Conservation (phyloP, 2,888 invertebrate genomes). For the Platycheirus albimanus region DNA sequence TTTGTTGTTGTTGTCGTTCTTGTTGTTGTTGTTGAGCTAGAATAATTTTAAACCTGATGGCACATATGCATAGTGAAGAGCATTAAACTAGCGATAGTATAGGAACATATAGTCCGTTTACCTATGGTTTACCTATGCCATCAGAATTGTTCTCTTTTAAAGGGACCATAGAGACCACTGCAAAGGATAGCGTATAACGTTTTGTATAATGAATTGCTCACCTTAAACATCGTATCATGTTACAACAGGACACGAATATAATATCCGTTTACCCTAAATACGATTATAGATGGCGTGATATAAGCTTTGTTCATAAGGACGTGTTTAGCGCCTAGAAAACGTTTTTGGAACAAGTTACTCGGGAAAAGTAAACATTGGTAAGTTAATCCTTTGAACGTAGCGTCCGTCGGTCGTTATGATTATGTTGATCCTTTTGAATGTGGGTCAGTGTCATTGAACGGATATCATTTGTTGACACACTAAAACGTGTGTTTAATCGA, state of each 20-base stretch:
- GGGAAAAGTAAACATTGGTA: slow-evolving; percentile 24
- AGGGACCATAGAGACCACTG: background rate
- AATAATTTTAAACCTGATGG: slow-evolving; percentile 23
- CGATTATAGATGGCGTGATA: slow-evolving; percentile 20
- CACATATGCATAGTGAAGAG: slow-evolving; percentile 9
- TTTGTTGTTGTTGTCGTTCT: too few species aligned
- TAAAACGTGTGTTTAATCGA: too few species aligned
- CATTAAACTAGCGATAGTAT: slow-evolving; percentile 35
- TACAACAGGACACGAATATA: slow-evolving; percentile 61
- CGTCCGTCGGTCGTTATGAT: slow-evolving; percentile 12
- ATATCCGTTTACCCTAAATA: slow-evolving; percentile 43
- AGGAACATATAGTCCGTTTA: too few species aligned
- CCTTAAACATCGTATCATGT: slow-evolving; percentile 37
- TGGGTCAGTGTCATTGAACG: slow-evolving; percentile 25
- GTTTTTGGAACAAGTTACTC: slow-evolving; percentile 19
- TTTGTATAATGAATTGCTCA: slow-evolving; percentile 50
- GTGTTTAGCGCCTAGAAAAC: slow-evolving; percentile 23
- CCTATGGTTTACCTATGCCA: background rate
- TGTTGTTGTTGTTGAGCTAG: slow-evolving; percentile 5
- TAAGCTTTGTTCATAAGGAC: slow-evolving; percentile 1
- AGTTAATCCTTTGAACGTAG: too few species aligned
- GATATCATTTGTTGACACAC: too few species aligned
- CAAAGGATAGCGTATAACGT: slow-evolving; percentile 26
- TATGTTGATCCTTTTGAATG: slow-evolving; percentile 26
- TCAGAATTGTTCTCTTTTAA: slow-evolving; percentile 6